Base-by-base conservation (phyloP, 2,113 vertebrate genomes). In the Saccopteryx leptura region DNA sequence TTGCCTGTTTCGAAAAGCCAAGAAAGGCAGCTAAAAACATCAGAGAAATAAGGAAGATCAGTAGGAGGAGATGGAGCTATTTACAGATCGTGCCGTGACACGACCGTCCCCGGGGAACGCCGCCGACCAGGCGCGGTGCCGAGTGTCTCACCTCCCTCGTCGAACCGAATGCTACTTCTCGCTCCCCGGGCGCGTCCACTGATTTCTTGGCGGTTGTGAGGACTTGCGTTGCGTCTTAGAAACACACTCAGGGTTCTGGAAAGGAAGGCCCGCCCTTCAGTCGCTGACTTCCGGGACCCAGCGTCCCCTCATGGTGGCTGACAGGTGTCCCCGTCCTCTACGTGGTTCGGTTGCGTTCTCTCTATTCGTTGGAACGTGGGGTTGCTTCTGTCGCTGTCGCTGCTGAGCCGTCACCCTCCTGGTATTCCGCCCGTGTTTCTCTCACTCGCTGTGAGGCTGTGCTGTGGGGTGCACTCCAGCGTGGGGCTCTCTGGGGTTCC, bases 291-390 rank as follows among this genome's bases (percentile, higher is more conserved):
- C 60, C 33, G 14, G 0, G 31, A 31, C 9, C 23, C 10, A 4
- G 6, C 24, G 19, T 26, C 31, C 71, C 4, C 12, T 26, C 0
- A 3, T 3, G 4, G 23, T 31, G 58, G 33, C 0, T 14, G 50
- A 4, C 7, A 54, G 13, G 11, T 50, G 65, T 52, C 24, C 6
- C 0, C 28, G 9, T 2, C 11, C 26, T 5, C 10, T 12, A 4
- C 1, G 2, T 4, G 4, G 13, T 15, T n/a, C 65, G 4, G 17
- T 17, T 24, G 39, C 21, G 0, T 7, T 15, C 0, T 19, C 46
- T 17, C 4, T 48, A 13, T 71, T 17, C 26, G 26, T 9, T 14
- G 11, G 46, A 28, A 15, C 0, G 0, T 5, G 18, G 3, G 3
- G 17, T 15, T 15, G 17, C 74, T 86, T 68, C 91, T 26, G 24